Evolutionary conservation across 2,888 invertebrate species (phyloP).

Genomic region (Octonoba sinensis): DNA sequence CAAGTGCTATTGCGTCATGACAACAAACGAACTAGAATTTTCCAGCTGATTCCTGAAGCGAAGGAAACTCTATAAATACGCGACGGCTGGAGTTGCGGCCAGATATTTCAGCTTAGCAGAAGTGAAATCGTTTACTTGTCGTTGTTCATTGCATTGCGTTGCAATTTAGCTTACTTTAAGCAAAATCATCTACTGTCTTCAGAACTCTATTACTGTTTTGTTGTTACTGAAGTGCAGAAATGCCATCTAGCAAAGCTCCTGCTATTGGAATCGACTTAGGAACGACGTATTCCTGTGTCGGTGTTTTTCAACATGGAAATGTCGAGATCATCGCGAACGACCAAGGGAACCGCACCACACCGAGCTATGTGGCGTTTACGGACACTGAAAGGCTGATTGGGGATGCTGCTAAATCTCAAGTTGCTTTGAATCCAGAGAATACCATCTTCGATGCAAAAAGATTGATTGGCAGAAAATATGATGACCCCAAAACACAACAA

Average conservation of each 20-base stretch:
- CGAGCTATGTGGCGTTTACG: constrained; percentile 88
- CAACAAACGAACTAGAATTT: too few relatives aligned
- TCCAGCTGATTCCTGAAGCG: too few relatives aligned
- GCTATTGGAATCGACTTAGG: constrained; percentile 86
- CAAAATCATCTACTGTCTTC: too few relatives aligned
- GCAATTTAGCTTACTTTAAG: too few relatives aligned
- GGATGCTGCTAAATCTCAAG: constrained; percentile 88
- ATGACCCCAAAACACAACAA: constrained; percentile 82
- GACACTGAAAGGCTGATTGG: constrained; percentile 87
- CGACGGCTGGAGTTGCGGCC: too few relatives aligned
- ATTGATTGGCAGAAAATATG: constrained; percentile 84
- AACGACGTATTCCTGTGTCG: constrained; percentile 88
- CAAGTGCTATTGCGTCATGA: too few relatives aligned
- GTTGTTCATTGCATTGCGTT: too few relatives aligned
- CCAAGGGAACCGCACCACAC: constrained; percentile 86
- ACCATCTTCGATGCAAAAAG: constrained; percentile 87
- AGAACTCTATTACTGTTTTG: too few relatives aligned
- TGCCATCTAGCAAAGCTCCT: constrained; percentile 47
- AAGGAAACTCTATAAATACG: too few relatives aligned
- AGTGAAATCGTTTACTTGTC: too few relatives aligned
- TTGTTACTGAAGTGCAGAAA: background rate
- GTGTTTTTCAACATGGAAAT: constrained; percentile 84
- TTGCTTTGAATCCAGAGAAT: constrained; percentile 81
- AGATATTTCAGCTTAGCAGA: too few relatives aligned
- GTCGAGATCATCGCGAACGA: constrained; percentile 88